Conservation (phyloP, 53 echinoderm and acorn worm species). For the Apostichopus leukothele region DNA sequence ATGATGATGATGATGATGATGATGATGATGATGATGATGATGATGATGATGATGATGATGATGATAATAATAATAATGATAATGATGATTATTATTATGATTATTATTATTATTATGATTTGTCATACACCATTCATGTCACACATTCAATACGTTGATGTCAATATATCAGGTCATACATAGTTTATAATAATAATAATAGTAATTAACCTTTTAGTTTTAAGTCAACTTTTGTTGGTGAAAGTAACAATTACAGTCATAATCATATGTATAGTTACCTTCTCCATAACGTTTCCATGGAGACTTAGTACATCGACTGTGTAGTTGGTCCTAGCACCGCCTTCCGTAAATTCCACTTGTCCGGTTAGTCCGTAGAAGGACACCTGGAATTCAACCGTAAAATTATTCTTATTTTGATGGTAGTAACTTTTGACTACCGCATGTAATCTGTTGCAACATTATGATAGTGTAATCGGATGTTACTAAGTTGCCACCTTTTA, state of each 20-base stretch:
- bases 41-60: constrained; percentile 26
- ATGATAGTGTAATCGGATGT: no score
- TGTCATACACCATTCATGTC: no score
- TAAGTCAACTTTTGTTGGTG: no score
- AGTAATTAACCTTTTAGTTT: no score
- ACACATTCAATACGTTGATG: no score
- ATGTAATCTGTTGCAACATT: no score
- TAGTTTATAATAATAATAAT: not conserved
- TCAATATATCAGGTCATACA: no score
- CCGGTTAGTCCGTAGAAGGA: constrained; percentile 73
- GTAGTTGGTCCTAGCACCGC: constrained; percentile 78
- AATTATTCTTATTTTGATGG: no score
- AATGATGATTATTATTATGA: not conserved
- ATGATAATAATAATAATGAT: not conserved
- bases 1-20: constrained; percentile 36
- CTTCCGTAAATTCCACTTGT: constrained; percentile 71
- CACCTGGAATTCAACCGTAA: constrained; percentile 48
- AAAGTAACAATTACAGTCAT: no score
- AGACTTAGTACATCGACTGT: constrained; percentile 74
- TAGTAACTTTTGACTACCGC: no score
- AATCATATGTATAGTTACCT: constrained; percentile 42
- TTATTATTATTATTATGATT: no score
- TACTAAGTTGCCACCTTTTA: no score
- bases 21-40: constrained; percentile 31
- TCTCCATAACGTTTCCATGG: constrained; percentile 45